These are phyloP conservation scores for Chloropsis hardwickii DNA, from an alignment of 2,113 vertebrate species.

Conservation along the genomic window DNA sequence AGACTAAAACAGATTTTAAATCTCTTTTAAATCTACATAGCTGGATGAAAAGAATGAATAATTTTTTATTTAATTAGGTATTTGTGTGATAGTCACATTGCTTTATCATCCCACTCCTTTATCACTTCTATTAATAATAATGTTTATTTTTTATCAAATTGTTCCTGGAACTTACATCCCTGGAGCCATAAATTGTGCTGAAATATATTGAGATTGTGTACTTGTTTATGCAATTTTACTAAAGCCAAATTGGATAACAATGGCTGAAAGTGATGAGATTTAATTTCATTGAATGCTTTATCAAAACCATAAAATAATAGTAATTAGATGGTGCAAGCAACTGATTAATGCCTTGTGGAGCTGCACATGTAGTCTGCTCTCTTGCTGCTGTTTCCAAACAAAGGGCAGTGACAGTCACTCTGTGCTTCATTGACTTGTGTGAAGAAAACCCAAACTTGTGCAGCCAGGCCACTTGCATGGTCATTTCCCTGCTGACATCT, in stretches of 20 bases:
- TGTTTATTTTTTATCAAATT: conserved; percentile 8
- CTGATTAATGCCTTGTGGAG: conserved; percentile 3
- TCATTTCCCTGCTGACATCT: conserved; percentile 31
- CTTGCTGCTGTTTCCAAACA: conserved; percentile 41
- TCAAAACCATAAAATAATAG: conserved; percentile 26
- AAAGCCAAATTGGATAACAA: conserved; percentile 34
- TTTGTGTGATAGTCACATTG: background rate
- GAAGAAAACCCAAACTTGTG: conserved; percentile 10
- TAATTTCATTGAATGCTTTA: conserved; percentile 27
- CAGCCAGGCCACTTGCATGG: conserved; percentile 35
- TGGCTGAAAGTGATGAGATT: conserved; percentile 10
- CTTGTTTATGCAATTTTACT: background rate
- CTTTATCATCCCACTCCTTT: conserved; percentile 10
- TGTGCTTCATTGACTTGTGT: conserved; percentile 42
- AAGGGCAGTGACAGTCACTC: conserved; percentile 16
- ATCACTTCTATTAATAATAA: conserved; percentile 31
- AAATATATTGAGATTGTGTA: conserved; percentile 8
- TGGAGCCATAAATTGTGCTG: conserved; percentile 22
- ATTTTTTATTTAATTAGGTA: background rate
- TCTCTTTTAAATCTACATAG: background rate
- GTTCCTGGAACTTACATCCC: conserved; percentile 18
- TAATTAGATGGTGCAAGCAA: conserved; percentile 35
- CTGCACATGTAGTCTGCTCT: background rate
- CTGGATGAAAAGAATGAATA: background rate
- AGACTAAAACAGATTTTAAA: background rate